Conservation (phyloP, 2,888 invertebrate genomes). For the Malthinus flaveolus region DNA sequence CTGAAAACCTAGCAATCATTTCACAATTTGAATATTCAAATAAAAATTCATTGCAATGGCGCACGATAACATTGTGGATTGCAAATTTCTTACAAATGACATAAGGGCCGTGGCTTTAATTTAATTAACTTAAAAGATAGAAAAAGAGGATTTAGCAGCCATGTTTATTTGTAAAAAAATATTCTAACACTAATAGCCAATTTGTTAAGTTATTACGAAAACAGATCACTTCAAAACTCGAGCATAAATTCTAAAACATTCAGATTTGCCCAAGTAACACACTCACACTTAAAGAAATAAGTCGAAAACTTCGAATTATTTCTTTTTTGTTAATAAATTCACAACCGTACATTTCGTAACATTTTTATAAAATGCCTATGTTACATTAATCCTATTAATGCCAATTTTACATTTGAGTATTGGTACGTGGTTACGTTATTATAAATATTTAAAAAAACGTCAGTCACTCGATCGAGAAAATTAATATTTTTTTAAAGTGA, state of each 20-base stretch:
- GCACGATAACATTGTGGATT: no score
- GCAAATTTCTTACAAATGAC: no score
- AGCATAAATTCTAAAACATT: slow-evolving; percentile 7
- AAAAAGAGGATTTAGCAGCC: slow-evolving; percentile 47
- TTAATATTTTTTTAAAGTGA: slow-evolving; percentile 6
- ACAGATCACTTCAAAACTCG: slow-evolving; percentile 22
- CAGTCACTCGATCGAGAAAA: slow-evolving; percentile 27
- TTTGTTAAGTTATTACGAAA: slow-evolving; percentile 51
- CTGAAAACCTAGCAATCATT: no score
- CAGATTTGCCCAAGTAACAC: slow-evolving; percentile 12
- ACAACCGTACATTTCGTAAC: slow-evolving; percentile 29
- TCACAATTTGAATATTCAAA: no score
- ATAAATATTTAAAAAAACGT: slow-evolving; percentile 22
- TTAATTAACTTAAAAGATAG: not conserved
- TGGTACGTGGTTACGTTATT: slow-evolving; percentile 24
- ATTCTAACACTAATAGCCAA: slow-evolving; percentile 71
- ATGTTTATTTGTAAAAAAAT: slow-evolving; percentile 72
- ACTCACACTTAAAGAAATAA: slow-evolving; percentile 20
- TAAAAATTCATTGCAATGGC: no score
- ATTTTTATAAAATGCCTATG: slow-evolving; percentile 30
- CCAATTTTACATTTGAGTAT: slow-evolving; percentile 29
- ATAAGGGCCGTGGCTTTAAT: no score
- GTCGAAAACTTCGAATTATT: slow-evolving; percentile 1
- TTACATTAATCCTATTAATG: slow-evolving; percentile 31
- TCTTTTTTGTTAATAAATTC: slow-evolving; percentile 18